phyloP scores from a whole-genome alignment of 2,888 invertebrate genomes.

The Cylindroiulus punctatus region DNA sequence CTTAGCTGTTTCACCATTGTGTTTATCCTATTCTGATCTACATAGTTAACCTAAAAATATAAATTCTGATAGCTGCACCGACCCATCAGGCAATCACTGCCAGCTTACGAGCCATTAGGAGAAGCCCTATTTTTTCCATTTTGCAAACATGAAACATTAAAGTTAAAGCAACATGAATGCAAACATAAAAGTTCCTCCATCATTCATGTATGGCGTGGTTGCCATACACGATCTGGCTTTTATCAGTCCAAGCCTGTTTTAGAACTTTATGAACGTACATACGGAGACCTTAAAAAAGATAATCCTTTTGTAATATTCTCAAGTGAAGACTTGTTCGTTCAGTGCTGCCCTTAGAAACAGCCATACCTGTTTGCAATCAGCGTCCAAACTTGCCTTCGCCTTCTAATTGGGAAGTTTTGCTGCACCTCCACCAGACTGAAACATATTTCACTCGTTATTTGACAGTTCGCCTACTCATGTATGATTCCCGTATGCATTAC shows the following conservation, averaged over 20 bases:
- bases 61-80: too few species aligned
- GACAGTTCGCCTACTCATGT: conserved; percentile 38
- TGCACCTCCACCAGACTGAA: conserved; percentile 34
- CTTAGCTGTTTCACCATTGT: too few species aligned
- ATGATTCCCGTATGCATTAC: conserved; percentile 34
- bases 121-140: too few species aligned
- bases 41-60: too few species aligned
- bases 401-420: conserved; percentile 34
- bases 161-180: too few species aligned
- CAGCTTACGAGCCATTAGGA: too few species aligned
- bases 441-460: conserved; percentile 38
- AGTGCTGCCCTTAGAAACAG: neutral
- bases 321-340: neutral
- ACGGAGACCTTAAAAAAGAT: neutral
- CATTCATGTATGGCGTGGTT: too few species aligned
- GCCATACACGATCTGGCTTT: neutral
- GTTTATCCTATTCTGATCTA: too few species aligned
- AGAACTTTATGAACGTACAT: neutral
- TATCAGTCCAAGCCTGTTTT: neutral
- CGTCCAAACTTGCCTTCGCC: conserved; percentile 2
- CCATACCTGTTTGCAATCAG: conserved; percentile 19
- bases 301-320: neutral
- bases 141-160: too few species aligned
- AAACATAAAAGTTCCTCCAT: too few species aligned
- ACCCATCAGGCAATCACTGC: too few species aligned